These are phyloP conservation scores for Melanotaenia pygmaea DNA, from an alignment of 2,797 vertebrate genomes.

Conservation along the genomic window DNA sequence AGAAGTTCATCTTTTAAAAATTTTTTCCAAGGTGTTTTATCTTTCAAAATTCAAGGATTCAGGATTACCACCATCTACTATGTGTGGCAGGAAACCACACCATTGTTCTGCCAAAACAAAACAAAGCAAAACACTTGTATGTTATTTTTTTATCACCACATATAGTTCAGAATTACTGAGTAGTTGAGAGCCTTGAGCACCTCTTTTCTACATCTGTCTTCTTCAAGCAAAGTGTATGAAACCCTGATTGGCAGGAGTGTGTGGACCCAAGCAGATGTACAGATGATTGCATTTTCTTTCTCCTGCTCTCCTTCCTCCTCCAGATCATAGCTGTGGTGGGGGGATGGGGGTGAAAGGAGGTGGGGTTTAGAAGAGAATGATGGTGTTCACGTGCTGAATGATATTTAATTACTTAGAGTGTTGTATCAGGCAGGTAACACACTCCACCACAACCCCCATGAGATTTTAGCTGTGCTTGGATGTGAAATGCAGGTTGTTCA, in stretches of 20 bases:
- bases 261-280: constrained; percentile 37
- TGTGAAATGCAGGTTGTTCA: constrained; percentile 16
- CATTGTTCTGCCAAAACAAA: too few relatives aligned
- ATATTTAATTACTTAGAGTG: constrained; percentile 79
- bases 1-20: not conserved
- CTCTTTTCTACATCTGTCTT: constrained; percentile 8
- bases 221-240: constrained; percentile 5
- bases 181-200: not conserved
- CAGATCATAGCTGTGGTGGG: constrained; percentile 2
- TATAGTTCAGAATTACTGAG: not conserved
- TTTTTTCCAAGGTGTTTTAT: not conserved
- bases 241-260: constrained; percentile 7
- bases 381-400: constrained; percentile 63
- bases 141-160: not conserved
- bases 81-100: not conserved
- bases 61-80: not conserved
- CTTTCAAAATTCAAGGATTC: not conserved
- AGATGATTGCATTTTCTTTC: constrained; percentile 49
- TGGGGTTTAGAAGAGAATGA: constrained; percentile 29
- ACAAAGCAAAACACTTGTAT: not conserved
- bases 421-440: constrained; percentile 58
- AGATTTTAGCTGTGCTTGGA: constrained; percentile 31
- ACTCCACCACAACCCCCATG: constrained; percentile 54
- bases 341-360: constrained; percentile 10
- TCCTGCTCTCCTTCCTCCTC: constrained; percentile 16